Evolutionary conservation across 2,888 invertebrate genomes (phyloP).

Genomic region (Tipula lateralis): DNA sequence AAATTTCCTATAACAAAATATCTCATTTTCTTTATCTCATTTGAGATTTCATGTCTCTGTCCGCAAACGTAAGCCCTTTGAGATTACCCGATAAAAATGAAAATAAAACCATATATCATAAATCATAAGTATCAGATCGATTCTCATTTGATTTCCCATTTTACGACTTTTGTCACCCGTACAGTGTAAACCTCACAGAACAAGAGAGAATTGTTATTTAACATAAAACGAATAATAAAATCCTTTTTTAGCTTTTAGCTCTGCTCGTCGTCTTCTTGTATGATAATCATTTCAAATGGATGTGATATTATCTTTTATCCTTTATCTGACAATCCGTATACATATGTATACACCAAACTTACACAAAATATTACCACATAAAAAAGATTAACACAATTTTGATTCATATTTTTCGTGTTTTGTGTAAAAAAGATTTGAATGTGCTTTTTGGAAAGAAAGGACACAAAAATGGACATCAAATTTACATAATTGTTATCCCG

Average conservation of each 20-base stretch:
- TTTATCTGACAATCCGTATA: not conserved
- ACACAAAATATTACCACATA: not conserved
- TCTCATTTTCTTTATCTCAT: not conserved
- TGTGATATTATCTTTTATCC: not conserved
- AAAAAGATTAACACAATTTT: not conserved
- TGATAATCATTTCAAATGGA: not conserved
- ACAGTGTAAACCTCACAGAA: not conserved
- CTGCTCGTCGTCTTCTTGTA: not conserved
- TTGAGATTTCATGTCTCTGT: not conserved
- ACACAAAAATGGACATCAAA: not conserved
- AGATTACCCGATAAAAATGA: not conserved
- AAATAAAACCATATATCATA: not conserved
- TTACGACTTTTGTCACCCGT: not conserved
- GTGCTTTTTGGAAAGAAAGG: not conserved
- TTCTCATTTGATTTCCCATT: not conserved
- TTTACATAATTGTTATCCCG: not conserved
- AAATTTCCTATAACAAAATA: not conserved
- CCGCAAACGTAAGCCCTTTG: not conserved
- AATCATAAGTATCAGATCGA: not conserved
- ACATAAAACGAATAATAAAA: not conserved
- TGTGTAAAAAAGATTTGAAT: not conserved
- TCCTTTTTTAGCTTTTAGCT: not conserved
- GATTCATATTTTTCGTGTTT: not conserved
- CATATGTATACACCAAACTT: not conserved
- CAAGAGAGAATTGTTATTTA: not conserved